These are phyloP conservation scores for Kryphioiulus occultus DNA, from an alignment of 2,888 invertebrate genomes.

Conservation along the genomic window DNA sequence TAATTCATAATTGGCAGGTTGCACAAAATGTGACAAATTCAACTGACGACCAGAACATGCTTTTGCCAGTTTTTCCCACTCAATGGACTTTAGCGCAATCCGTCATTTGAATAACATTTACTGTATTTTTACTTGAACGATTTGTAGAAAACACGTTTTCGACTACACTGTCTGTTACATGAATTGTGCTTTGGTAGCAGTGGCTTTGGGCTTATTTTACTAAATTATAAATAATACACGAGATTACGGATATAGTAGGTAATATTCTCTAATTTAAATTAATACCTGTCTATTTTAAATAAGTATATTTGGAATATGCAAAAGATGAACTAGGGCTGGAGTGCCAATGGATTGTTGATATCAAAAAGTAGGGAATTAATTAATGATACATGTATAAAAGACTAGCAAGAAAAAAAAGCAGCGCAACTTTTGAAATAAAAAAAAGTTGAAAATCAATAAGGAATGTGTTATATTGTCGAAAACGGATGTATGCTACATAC, in stretches of 20 bases:
- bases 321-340: not conserved
- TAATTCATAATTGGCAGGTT: not conserved
- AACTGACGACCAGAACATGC: not conserved
- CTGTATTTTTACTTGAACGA: not conserved
- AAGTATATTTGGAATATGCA: not conserved
- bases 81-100: not conserved
- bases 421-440: not conserved
- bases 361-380: not conserved
- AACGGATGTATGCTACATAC: not conserved
- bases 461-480: not conserved
- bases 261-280: not conserved
- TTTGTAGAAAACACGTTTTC: not conserved
- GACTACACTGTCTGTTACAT: not conserved
- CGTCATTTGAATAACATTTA: not conserved
- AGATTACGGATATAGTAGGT: not conserved
- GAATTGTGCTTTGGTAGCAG: constrained; percentile 23
- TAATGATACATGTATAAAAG: not conserved
- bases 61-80: not conserved
- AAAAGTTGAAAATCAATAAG: constrained; percentile 19
- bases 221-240: not conserved
- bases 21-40: not conserved
- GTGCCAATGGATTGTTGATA: not conserved
- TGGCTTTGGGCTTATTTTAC: not conserved
- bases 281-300: not conserved
- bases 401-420: not conserved